These are phyloP conservation scores for Diorhabda elongata DNA, from an alignment of 1,140 invertebrate species.

Conservation along the genomic window DNA sequence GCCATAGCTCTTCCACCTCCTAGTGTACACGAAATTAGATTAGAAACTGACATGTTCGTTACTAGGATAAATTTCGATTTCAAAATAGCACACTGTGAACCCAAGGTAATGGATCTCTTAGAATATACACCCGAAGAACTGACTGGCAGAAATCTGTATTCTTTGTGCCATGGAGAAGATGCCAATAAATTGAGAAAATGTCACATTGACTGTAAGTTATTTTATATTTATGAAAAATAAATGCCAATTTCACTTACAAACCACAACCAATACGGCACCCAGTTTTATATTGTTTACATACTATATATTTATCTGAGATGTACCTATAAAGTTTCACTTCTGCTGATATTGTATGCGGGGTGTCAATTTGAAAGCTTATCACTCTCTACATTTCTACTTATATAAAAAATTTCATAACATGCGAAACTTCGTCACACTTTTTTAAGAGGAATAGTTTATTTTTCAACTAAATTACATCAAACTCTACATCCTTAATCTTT, in stretches of 20 bases:
- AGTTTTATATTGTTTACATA: too few relatives aligned
- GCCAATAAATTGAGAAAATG: constrained; percentile 87
- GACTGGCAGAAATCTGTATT: constrained; percentile 89
- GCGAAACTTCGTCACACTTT: too few relatives aligned
- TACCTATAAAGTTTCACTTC: too few relatives aligned
- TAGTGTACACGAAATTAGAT: constrained; percentile 91
- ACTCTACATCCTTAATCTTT: too few relatives aligned
- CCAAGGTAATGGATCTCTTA: constrained; percentile 88
- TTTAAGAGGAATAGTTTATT: too few relatives aligned
- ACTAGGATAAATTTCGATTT: constrained; percentile 94
- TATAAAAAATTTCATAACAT: too few relatives aligned
- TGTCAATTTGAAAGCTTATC: too few relatives aligned
- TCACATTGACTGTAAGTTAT: constrained; percentile 85
- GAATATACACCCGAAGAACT: constrained; percentile 92
- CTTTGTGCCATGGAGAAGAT: constrained; percentile 92
- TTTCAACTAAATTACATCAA: too few relatives aligned
- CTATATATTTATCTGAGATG: too few relatives aligned
- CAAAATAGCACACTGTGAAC: constrained; percentile 93
- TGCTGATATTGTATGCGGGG: too few relatives aligned
- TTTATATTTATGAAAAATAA: constrained; percentile 7
- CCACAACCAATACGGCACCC: too few relatives aligned
- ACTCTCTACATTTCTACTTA: too few relatives aligned
- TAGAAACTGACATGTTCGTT: constrained; percentile 96
- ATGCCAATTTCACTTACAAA: constrained; percentile 2
- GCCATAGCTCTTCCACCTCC: constrained; percentile 94